Conservation (phyloP, 1,140 invertebrate species). For the Coboldia fuscipes region DNA sequence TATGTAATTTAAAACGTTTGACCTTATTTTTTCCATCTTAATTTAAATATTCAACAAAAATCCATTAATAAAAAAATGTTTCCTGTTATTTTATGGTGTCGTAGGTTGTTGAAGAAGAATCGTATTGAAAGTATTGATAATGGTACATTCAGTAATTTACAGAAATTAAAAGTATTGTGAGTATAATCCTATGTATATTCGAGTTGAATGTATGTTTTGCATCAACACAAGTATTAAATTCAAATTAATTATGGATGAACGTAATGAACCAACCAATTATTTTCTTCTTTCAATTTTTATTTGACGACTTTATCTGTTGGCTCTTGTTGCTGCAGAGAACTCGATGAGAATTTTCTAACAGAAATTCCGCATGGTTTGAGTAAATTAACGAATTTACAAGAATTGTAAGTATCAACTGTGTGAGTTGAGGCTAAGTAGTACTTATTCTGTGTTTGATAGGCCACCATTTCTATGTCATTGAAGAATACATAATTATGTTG, state of each 20-base stretch:
- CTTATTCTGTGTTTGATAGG: too few species aligned
- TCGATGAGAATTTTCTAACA: constrained; percentile 49
- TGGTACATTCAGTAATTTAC: constrained; percentile 38
- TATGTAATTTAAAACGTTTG: constrained; percentile 3
- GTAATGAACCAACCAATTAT: background rate
- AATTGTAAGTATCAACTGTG: constrained; percentile 55
- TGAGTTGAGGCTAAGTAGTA: too few species aligned
- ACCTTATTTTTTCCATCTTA: constrained; percentile 2
- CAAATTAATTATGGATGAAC: background rate
- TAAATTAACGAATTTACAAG: constrained; percentile 37
- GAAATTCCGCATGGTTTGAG: constrained; percentile 38
- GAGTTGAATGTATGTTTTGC: background rate
- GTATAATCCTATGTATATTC: constrained; percentile 19
- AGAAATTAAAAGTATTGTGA: constrained; percentile 44
- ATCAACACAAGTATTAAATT: background rate
- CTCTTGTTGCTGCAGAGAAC: constrained; percentile 33
- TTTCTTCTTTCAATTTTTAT: constrained; percentile 5
- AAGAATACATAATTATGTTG: too few species aligned
- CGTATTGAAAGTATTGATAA: constrained; percentile 37
- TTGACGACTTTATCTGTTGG: constrained; percentile 6
- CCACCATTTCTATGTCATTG: too few species aligned
- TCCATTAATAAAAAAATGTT: background rate
- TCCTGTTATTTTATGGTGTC: constrained; percentile 4
- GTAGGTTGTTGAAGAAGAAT: constrained; percentile 43
- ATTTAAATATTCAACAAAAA: background rate